Percentiles rank a stretch among this genome's conserved stretches.
Conservation (phyloP, 2,113 vertebrate species). For the Australoheros scitulus region DNA sequence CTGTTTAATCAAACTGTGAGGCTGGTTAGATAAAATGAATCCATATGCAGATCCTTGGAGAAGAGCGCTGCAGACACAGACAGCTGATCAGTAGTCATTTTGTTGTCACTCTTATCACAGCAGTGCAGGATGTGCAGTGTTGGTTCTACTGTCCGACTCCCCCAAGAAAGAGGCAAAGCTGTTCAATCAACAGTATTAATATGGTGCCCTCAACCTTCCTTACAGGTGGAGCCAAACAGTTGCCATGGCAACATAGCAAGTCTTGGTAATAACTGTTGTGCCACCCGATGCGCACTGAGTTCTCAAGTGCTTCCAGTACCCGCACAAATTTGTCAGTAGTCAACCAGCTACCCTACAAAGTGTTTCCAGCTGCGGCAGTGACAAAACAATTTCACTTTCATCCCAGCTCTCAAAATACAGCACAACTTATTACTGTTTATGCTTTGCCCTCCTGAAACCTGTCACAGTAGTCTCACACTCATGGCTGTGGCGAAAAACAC, state of each 20-base stretch:
- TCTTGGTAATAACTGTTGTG: slow-evolving; percentile 35
- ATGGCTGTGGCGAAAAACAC: neutral
- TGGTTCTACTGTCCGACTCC: slow-evolving; percentile 17
- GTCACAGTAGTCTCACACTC: neutral
- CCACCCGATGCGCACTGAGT: slow-evolving; percentile 19
- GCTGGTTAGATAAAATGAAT: slow-evolving; percentile 25
- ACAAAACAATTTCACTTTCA: slow-evolving; percentile 42
- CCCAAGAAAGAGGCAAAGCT: slow-evolving; percentile 2
- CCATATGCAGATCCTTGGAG: slow-evolving; percentile 6
- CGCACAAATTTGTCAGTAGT: slow-evolving; percentile 32
- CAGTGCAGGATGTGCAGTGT: slow-evolving; percentile 4
- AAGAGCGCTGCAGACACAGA: neutral
- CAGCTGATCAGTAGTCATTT: slow-evolving; percentile 22
- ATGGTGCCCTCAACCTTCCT: neutral
- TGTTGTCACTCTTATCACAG: slow-evolving; percentile 32
- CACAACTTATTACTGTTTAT: neutral
- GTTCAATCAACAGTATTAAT: slow-evolving; percentile 3
- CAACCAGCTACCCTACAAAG: slow-evolving; percentile 24
- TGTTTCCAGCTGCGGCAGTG: slow-evolving; percentile 33
- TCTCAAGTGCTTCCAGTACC: slow-evolving; percentile 32
- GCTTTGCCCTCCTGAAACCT: slow-evolving; percentile 19
- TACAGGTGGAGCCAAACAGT: slow-evolving; percentile 36
- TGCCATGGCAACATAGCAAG: slow-evolving; percentile 26
- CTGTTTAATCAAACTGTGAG: slow-evolving; percentile 19
- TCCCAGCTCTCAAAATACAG: slow-evolving; percentile 12